phyloP scores from a whole-genome alignment of 2,888 invertebrate genomes.

The Lymantria monacha region DNA sequence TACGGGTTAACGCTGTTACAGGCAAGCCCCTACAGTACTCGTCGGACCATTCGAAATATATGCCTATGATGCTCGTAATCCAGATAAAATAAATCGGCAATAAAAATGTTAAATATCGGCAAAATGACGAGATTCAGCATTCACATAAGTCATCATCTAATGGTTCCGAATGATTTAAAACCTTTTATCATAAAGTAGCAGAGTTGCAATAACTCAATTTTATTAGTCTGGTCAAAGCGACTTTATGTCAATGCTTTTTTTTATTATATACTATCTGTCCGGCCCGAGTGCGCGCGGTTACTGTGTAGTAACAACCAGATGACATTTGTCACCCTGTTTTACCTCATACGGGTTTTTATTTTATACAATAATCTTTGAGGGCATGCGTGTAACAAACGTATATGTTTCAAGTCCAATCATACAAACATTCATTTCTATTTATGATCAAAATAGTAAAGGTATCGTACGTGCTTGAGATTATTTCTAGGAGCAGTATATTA shows the following conservation, averaged over 20 bases:
- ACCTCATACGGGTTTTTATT: too few species aligned
- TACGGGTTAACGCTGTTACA: slow-evolving; percentile 46
- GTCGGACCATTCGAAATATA: slow-evolving; percentile 62
- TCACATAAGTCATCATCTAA: slow-evolving; percentile 79
- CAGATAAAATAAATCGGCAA: slow-evolving; percentile 71
- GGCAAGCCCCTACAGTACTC: slow-evolving; percentile 46
- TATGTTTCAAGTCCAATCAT: too few species aligned
- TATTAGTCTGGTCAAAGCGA: slow-evolving; percentile 76
- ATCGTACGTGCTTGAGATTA: slow-evolving; percentile 56
- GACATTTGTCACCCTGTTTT: too few species aligned
- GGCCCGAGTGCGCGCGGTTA: too few species aligned
- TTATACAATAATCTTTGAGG: too few species aligned
- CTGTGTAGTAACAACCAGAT: not conserved
- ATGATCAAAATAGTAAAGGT: slow-evolving; percentile 40
- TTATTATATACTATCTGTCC: slow-evolving; percentile 26
- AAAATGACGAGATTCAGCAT: slow-evolving; percentile 75
- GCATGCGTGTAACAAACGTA: too few species aligned
- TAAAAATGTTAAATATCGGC: slow-evolving; percentile 77
- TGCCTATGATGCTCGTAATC: slow-evolving; percentile 67
- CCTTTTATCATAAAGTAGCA: slow-evolving; percentile 80
- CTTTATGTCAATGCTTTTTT: slow-evolving; percentile 72
- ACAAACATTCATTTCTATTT: too few species aligned
- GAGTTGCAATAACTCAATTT: slow-evolving; percentile 78
- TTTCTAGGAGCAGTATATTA: slow-evolving; percentile 55
- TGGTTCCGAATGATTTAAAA: slow-evolving; percentile 80